These are phyloP conservation scores for Xanthia icteritia DNA, from an alignment of 2,888 invertebrate genomes.

Conservation along the genomic window DNA sequence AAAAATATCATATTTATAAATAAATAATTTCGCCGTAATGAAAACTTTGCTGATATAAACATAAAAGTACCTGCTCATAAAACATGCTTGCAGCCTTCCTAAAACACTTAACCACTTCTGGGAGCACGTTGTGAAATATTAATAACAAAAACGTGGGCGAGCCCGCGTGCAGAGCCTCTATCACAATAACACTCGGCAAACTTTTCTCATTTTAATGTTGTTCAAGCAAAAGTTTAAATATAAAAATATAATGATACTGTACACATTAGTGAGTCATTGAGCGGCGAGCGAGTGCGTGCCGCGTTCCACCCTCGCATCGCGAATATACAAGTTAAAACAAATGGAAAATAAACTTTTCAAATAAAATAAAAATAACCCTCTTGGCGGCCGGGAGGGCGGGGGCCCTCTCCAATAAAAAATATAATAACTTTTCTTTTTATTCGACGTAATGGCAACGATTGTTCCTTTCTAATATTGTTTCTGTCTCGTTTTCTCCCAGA, in stretches of 20 bases:
- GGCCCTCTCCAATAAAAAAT: constrained; percentile 90
- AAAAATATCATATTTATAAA: constrained; percentile 2
- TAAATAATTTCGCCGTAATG: constrained; percentile 9
- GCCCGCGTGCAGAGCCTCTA: constrained; percentile 59
- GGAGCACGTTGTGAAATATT: constrained; percentile 62
- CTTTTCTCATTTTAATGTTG: constrained; percentile 90
- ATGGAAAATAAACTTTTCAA: constrained; percentile 90
- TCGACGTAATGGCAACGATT: constrained; percentile 89
- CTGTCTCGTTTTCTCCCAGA: constrained; percentile 84
- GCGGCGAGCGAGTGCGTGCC: constrained; percentile 83
- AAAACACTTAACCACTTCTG: constrained; percentile 57
- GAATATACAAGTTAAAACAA: constrained; percentile 90
- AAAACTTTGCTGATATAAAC: constrained; percentile 38
- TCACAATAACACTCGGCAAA: constrained; percentile 83
- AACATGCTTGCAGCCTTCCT: constrained; percentile 43
- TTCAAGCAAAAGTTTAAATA: constrained; percentile 89
- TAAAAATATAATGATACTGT: constrained; percentile 89
- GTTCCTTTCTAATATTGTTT: constrained; percentile 87
- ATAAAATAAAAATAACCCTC: constrained; percentile 91
- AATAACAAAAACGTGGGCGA: constrained; percentile 57
- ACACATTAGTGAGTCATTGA: constrained; percentile 90
- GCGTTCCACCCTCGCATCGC: constrained; percentile 86
- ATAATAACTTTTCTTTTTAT: constrained; percentile 91
- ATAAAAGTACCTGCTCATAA: constrained; percentile 39
- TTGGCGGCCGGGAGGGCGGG: constrained; percentile 88